These are phyloP conservation scores for Apodemus sylvaticus DNA, from an alignment of 2,113 vertebrate species.

Conservation along the genomic window DNA sequence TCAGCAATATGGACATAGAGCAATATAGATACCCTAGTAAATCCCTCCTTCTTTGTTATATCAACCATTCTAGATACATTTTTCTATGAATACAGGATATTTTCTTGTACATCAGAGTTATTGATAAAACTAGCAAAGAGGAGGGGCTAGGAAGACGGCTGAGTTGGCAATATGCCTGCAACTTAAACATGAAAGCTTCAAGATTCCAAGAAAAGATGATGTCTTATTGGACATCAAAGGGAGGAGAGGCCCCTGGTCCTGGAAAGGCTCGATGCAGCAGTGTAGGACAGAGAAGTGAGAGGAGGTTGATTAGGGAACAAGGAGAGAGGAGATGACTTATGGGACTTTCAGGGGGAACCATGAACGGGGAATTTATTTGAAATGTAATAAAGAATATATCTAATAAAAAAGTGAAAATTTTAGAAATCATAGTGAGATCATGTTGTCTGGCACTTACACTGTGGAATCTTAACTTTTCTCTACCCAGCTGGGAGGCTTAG, in stretches of 20 bases:
- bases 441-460: neutral
- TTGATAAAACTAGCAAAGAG: neutral
- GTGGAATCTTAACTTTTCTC: neutral
- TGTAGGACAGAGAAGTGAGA: too few relatives aligned
- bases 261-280: too few relatives aligned
- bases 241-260: too few relatives aligned
- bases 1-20: neutral
- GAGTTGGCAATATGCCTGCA: neutral
- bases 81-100: neutral
- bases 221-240: too few relatives aligned
- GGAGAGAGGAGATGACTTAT: too few relatives aligned
- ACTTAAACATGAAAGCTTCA: neutral
- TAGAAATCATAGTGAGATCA: neutral
- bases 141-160: too few relatives aligned
- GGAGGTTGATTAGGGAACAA: too few relatives aligned
- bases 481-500: neutral
- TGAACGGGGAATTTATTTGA: neutral
- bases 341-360: too few relatives aligned
- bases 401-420: neutral
- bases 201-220: neutral
- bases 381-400: neutral
- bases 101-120: rapidly evolving
- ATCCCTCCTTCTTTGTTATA: neutral
- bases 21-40: neutral
- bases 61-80: neutral